Base-by-base conservation (phyloP, 2,888 invertebrate species). In the Aphelenchoides bicaudatus region DNA sequence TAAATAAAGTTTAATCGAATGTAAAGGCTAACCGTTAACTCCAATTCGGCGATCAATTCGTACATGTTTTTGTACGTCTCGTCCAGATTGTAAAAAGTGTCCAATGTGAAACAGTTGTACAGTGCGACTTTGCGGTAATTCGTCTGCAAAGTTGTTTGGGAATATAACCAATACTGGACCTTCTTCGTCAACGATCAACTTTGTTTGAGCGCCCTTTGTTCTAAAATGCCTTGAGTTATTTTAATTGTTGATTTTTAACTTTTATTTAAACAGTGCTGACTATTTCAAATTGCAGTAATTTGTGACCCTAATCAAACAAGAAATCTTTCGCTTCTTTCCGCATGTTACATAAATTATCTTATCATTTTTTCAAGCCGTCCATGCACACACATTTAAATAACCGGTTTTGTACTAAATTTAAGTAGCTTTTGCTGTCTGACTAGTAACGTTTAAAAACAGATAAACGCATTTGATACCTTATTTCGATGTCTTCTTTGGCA, bases 71-170 rank as follows among this genome's bases (percentile, higher is more conserved):
- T 39, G n/a, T 13, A 34, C 28, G 16, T 27, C 6, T 5, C 8
- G 23, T 1, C 31, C 27, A n/a, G 37, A n/a, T 1, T 37, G 10
- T 10, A 58, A 58, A 19, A 49, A 62, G n/a, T 58, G 46, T 19
- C 25, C 58, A 29, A 57, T 52, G 47, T 63, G 63, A 16, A 59
- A 61, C 8, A 65, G 54, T 19, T 63, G 37, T 0, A 59, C 43
- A 34, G 31, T 29, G 21, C 59, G 38, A 16, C 31, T 38, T 16
- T 56, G 27, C 21, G 29, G 39, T 28, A 34, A 30, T 5, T 27
- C 23, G 28, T 63, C 59, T 4, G 39, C 16, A 16, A 59, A 59
- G 16, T 39, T 59, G 16, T 34, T 54, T 0, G 61, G 61, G 34
- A 25, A 59, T 6, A 52, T 54, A 6, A 59, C 54, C 19, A 59